phyloP scores from a whole-genome alignment of 2,797 vertebrate genomes.

The Silurus aristotelis region DNA sequence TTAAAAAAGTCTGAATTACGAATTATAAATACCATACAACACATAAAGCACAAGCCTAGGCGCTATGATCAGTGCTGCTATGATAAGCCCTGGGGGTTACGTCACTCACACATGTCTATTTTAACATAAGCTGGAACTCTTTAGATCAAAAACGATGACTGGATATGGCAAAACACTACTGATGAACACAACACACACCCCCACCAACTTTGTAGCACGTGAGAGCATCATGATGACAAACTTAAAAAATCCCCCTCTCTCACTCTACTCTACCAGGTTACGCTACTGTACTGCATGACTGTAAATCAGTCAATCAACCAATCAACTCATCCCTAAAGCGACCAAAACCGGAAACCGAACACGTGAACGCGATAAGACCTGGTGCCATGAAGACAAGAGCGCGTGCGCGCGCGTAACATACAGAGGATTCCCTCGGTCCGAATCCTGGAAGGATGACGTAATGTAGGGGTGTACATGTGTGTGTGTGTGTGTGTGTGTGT shows the following conservation, averaged over 20 bases:
- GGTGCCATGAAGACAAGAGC: neutral
- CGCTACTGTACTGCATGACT: neutral
- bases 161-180: neutral
- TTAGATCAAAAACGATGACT: no score
- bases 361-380: neutral
- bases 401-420: neutral
- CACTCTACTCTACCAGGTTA: neutral
- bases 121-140: no score
- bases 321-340: neutral
- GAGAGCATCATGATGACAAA: neutral
- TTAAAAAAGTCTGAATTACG: no score
- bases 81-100: no score
- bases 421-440: constrained; percentile 53
- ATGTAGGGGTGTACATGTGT: neutral
- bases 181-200: neutral
- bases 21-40: no score
- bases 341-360: neutral
- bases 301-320: no score
- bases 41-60: no score
- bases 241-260: neutral
- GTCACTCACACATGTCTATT: no score
- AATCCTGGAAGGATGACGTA: constrained; percentile 56
- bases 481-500: no score
- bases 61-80: no score
- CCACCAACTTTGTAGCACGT: neutral